These are phyloP conservation scores for Caenorhabditis inopinata DNA, from an alignment of 1,140 invertebrate genomes.

Conservation along the genomic window DNA sequence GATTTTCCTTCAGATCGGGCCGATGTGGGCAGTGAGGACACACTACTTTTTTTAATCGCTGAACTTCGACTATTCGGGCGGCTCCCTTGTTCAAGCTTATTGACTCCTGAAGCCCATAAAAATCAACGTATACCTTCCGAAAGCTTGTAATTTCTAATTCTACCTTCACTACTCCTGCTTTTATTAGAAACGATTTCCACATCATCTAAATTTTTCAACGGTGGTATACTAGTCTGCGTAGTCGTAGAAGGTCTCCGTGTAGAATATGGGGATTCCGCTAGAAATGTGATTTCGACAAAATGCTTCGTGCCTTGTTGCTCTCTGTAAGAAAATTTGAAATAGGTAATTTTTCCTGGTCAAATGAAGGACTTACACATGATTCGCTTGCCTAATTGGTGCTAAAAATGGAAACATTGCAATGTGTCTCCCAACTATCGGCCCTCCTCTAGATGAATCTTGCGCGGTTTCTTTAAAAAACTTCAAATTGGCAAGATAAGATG, in stretches of 20 bases:
- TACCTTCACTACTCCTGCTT: slow-evolving; percentile 28
- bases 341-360: background rate
- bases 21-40: slow-evolving; percentile 32
- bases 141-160: background rate
- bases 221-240: background rate
- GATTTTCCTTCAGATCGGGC: slow-evolving; percentile 45
- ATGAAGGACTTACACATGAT: slow-evolving; percentile 10
- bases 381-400: slow-evolving; percentile 10
- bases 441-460: background rate
- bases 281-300: slow-evolving; percentile 16
- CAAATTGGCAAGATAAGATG: background rate
- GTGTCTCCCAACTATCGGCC: slow-evolving; percentile 22
- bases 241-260: slow-evolving; percentile 7
- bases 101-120: background rate
- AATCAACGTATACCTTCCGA: background rate
- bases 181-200: slow-evolving; percentile 8
- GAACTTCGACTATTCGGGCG: slow-evolving; percentile 17
- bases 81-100: slow-evolving; percentile 13
- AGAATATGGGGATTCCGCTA: background rate
- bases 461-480: background rate
- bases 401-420: slow-evolving; percentile 33
- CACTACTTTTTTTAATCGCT: slow-evolving; percentile 25
- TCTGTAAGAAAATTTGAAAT: background rate
- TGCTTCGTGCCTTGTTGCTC: slow-evolving; percentile 1
- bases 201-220: background rate